Base-by-base conservation (phyloP, 1,140 invertebrate species). In the Helicoverpa zea region DNA sequence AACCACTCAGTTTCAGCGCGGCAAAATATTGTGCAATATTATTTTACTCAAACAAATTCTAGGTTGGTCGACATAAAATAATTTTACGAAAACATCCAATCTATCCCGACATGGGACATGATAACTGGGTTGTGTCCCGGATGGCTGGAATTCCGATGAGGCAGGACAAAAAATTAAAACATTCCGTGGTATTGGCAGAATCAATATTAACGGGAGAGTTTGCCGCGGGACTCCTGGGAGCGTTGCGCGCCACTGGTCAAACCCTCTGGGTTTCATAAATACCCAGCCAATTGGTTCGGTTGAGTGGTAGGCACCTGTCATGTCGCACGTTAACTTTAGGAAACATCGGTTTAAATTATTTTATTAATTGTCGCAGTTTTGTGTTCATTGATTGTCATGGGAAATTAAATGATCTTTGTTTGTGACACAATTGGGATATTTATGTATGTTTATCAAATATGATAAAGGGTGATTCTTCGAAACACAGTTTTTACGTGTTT, bases 191-290 rank as follows among this genome's bases (percentile, higher is more conserved):
- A 73, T 81, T 75, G 49, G 59, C 63, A 75, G 63, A 84, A 81
- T 83, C 82, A 81, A 83, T 83, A 83, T 72, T 79, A 80, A 77
- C 63, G 23, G n/a, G 18, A 58, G 66, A 70, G 47, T 51, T 68
- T 51, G 70, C 70, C 70, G 70, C 70, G 58, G 29, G 14, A 72
- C 68, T n/a, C 70, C 30, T 4, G 70, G 70, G 70, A 73, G 29
- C 52, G 58, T 73, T 30, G n/a, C 70, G 70, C 70, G 70, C 18
- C 70, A 56, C 7, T 58, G 70, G 70, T 73, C 52, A 73, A 29
- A 11, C 29, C 52, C 70, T 5, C 52, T 58, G 70, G 70, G 29
- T 43, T 73, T 58, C 23, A 73, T 73, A 73, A 73, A 73, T 73
- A 73, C 52, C 70, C 5, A 58, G 52, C 70, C 70, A 73, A 73